Base-by-base conservation (phyloP, 2,797 vertebrate genomes). In the Tympanoctomys barrerae region DNA sequence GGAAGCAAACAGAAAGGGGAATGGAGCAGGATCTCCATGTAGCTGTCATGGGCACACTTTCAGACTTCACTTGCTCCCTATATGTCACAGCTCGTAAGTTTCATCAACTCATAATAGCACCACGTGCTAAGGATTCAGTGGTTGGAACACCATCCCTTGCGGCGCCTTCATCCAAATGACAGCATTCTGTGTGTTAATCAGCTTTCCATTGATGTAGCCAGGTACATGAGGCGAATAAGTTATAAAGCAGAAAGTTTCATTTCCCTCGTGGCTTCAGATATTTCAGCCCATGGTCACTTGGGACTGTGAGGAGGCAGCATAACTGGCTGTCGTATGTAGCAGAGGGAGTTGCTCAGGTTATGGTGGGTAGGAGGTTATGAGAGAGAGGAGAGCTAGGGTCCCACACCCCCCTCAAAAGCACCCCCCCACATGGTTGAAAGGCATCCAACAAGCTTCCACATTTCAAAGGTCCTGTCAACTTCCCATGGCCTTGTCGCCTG, bases 341-440 rank as follows among this genome's bases (percentile, higher is more conserved):
- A 46, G 14, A 36, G 22, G 9, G 28, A 61, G 3, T 2, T 49
- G 12, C 18, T 19, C 13, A 59, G 21, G 4, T 83, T 14, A 14
- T 8, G 26, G 13, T 26, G 21, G 52, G 5, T 1, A 71, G 52
- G 52, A 82, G 61, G 3, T 18, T 49, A 66, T 54, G 2, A 3
- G 31, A 70, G 2, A 70, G 39, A 42, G 5, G 13, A 71, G 24
- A 57, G 14, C 14, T 4, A 57, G 54, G 0, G 54, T 57, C 54
- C 54, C 54, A 18, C 5, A 14, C 2, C 1, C 7, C 22, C 39
- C 42, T 26, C 49, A 7, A 33, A 10, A 1, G 0, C 18, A 57
- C 12, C 2, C n/a, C 19, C 24, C 6, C 18, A 5, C 12, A 28
- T 31, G 7, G 36, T 9, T 26, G 26, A 19, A 73, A 22, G 24